These are phyloP conservation scores for Hylomyscus alleni DNA, from an alignment of 2,797 vertebrate genomes.

Conservation along the genomic window DNA sequence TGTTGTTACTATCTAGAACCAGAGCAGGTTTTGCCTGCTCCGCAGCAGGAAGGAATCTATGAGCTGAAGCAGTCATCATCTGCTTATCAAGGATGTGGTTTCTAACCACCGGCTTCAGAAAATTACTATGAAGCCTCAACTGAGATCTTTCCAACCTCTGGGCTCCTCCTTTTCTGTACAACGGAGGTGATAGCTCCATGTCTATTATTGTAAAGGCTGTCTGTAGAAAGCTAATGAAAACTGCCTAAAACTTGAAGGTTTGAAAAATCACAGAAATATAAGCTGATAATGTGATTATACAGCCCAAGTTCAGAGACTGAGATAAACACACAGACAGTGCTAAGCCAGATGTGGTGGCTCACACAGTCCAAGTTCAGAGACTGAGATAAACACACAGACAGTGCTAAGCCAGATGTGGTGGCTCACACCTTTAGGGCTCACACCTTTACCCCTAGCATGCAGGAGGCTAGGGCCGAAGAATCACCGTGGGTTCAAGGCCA, in stretches of 20 bases:
- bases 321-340: background rate
- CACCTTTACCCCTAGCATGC: background rate
- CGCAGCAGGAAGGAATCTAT: background rate
- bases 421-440: too few species aligned
- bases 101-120: background rate
- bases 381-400: background rate
- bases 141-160: slow-evolving; percentile 14
- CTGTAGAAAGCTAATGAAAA: background rate
- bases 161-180: background rate
- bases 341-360: background rate
- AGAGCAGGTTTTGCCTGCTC: slow-evolving; percentile 41
- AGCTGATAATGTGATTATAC: background rate
- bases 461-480: too few species aligned
- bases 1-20: background rate
- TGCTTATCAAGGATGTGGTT: background rate
- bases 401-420: background rate
- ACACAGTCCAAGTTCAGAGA: slow-evolving; percentile 8
- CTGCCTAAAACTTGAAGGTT: background rate
- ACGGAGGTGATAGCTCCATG: background rate
- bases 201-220: background rate
- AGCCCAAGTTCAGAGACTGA: slow-evolving; percentile 16
- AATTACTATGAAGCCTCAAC: background rate
- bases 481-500: background rate
- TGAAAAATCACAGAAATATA: background rate
- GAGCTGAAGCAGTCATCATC: background rate